Conservation (phyloP, 1,140 invertebrate species). For the Sycobia sp. region DNA sequence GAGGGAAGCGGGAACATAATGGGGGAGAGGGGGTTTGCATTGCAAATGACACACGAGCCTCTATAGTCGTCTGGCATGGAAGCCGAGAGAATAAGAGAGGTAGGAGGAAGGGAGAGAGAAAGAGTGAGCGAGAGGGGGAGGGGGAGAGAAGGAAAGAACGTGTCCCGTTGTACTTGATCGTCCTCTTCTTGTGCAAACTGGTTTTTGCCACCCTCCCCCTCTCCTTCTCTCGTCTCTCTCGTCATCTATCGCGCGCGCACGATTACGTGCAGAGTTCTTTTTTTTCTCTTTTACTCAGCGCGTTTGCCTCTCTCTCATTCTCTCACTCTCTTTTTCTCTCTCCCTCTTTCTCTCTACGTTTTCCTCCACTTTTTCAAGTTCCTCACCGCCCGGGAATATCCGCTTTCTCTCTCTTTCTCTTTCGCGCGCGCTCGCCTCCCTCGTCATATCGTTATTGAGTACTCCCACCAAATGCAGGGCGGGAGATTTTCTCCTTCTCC, state of each 20-base stretch:
- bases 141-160: background rate
- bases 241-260: background rate
- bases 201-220: too few species aligned
- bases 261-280: background rate
- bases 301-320: background rate
- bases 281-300: too few species aligned
- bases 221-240: too few species aligned
- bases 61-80: conserved; percentile 15
- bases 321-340: background rate
- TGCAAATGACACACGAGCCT: conserved; percentile 42
- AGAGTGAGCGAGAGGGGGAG: too few species aligned
- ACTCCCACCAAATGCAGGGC: too few species aligned
- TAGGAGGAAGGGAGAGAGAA: background rate
- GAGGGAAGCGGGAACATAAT: too few species aligned
- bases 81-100: background rate
- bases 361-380: too few species aligned
- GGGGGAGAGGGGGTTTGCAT: conserved; percentile 44
- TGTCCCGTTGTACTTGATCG: conserved; percentile 12
- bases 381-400: too few species aligned
- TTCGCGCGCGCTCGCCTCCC: background rate
- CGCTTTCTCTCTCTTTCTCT: background rate
- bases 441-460: too few species aligned
- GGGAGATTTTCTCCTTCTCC: too few species aligned
- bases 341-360: background rate
- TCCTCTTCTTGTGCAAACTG: conserved; percentile 4